Percentiles rank a stretch among this genome's conserved stretches.
phyloP scores from a whole-genome alignment of 1,140 invertebrate species.

The Drosophila ogumai region DNA sequence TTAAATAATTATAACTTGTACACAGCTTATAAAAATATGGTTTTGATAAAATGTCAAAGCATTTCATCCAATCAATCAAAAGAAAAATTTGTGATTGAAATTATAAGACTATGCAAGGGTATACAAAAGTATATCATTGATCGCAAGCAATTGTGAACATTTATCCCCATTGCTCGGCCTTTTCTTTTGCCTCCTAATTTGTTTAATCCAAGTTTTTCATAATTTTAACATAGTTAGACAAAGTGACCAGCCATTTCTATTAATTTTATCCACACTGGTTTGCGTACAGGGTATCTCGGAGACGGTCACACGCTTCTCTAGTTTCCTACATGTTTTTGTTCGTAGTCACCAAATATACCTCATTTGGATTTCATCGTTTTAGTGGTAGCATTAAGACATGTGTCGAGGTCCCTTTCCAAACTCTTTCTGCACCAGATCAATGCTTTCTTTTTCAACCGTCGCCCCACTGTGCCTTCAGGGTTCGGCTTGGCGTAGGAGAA shows the following conservation, averaged over 20 bases:
- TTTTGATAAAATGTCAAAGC: no score
- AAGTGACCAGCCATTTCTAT: not conserved
- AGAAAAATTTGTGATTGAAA: no score
- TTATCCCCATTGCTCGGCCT: no score
- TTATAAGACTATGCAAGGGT: no score
- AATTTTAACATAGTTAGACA: not conserved
- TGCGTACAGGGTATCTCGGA: not conserved
- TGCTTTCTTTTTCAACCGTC: not conserved
- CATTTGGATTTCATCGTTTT: not conserved
- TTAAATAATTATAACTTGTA: no score
- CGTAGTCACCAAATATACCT: not conserved
- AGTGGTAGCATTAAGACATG: not conserved
- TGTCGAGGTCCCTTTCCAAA: not conserved
- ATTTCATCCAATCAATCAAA: no score
- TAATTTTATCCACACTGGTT: not conserved
- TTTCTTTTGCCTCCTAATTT: no score
- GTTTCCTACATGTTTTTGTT: not conserved
- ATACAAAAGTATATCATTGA: no score
- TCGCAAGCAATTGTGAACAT: no score
- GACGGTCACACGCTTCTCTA: no score
- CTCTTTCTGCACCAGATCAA: not conserved
- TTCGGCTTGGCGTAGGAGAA: slow-evolving; percentile 51
- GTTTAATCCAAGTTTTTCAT: not conserved
- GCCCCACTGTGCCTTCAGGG: slow-evolving; percentile 44
- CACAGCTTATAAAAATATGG: no score